Percentiles rank a stretch among this genome's conserved stretches.
Evolutionary conservation across 2,113 vertebrate species (phyloP).

Genomic region (Urocitellus parryii): DNA sequence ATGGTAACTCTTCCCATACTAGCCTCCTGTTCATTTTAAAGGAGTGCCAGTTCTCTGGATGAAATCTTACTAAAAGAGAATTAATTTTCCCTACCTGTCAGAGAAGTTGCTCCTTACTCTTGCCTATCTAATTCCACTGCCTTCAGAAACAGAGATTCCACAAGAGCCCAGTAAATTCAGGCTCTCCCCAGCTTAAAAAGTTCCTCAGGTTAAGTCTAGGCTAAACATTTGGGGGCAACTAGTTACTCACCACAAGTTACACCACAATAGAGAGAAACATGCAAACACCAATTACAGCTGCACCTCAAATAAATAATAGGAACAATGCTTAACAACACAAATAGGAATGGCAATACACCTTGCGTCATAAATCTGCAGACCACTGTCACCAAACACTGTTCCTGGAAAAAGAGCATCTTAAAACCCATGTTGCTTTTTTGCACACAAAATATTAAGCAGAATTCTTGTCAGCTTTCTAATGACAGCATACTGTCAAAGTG

Average conservation of each 20-base stretch:
- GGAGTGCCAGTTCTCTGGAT: background rate
- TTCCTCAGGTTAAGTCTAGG: background rate
- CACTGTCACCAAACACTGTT: background rate
- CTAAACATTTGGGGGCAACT: background rate
- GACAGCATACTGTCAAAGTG: background rate
- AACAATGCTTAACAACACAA: background rate
- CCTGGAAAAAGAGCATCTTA: background rate
- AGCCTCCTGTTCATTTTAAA: conserved; percentile 73
- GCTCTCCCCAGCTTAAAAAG: background rate
- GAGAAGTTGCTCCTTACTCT: background rate
- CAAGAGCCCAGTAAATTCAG: conserved; percentile 27
- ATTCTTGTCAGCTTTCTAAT: background rate
- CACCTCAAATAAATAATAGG: background rate
- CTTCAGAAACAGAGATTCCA: conserved; percentile 66
- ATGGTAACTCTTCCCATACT: conserved; percentile 82
- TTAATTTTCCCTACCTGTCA: conserved; percentile 61
- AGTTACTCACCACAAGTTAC: background rate
- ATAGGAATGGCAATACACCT: background rate
- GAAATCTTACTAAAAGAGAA: conserved; percentile 66
- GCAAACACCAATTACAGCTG: background rate
- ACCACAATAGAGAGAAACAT: background rate
- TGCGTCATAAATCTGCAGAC: background rate
- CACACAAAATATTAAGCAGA: background rate
- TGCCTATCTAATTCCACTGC: conserved; percentile 67
- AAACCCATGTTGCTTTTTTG: background rate